Base-by-base conservation (phyloP, 2,888 invertebrate species). In the Dinocampus coccinellae region DNA sequence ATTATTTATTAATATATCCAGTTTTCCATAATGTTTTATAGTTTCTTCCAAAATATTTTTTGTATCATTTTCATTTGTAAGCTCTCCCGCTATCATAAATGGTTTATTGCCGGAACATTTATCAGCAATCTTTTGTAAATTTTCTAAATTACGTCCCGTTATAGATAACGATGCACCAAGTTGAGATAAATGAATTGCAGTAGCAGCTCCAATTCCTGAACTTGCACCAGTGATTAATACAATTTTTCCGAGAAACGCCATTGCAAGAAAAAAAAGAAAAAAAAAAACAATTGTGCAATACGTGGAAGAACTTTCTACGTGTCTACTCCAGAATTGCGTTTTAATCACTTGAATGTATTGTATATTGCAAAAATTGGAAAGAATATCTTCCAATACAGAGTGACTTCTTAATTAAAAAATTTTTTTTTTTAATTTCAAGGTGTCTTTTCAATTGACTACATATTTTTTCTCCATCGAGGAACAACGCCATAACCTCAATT, bases 1-100 rank as follows among this genome's bases (percentile, higher is more conserved):
- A 88, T 95, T 97, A 86, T 98, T 97, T 0, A 97, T 91, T 63
- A 97, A 86, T n/a, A 96, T 92, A 87, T 97, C 95, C 11, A 97
- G 88, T 84, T 92, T 91, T 0, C 93, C 93, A 82, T 91, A 96
- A 79, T 93, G 92, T 34, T 92, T 89, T 0, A 97, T 86, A 0
- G 96, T 95, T 36, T 91, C 90, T 26, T 92, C 91, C 2, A 96
- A 88, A 68, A 96, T 92, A 16, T 90, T 91, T 82, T 93, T 91
- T 0, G 92, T 92, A 76, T 95, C 95, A 0, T 85, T 85, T 84
- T 95, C 95, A 75, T 92, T 92, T 1, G 91, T 92, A 70, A 96
- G 87, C 80, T 96, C 95, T 0, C 92, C 95, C 22, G 91, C 87
- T 6, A 94, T 88, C 0, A 92, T 83, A 24, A 92, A 89, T 0